Base-by-base conservation (phyloP, 2,888 invertebrate species). In the Mechanitis mazaeus region DNA sequence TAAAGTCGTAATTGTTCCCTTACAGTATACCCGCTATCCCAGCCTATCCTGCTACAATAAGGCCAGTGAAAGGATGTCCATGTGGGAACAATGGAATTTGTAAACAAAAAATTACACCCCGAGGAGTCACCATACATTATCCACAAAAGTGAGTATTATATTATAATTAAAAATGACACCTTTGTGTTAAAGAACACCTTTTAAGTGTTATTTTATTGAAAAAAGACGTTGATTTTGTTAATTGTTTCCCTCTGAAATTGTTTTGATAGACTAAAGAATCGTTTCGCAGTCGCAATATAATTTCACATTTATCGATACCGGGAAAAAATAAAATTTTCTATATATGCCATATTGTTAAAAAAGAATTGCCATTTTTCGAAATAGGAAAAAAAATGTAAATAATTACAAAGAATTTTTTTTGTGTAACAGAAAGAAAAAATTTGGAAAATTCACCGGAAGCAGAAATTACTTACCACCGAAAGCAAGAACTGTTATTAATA, bases 121-220 rank as follows among this genome's bases (percentile, higher is more conserved):
- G 75, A 53, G 87, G 87, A 54, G 85, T 87, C 3, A 84, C 81
- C 6, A 81, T 87, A 72, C 87, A 87, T 65, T 87, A 87, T 59
- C 87, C 87, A 2, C 83, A 86, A 67, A 86, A 85, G 87, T 87
- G 70, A 79, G 83, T 68, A 31, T 31, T 7, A 31, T 58, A 59
- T 61, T 42, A 58, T 11, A 45, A 50, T 60, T n/a, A 35, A 28
- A 56, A 33, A 12, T 1, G 2, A 7, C 42, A 42, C 42, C 6
- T 42, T 42, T 42, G 9, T 20, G 20, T 20, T 1, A 20, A 20
- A 20, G 20, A 20, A 20, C 20, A 20, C 20, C 20, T 20, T 20
- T 20, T 20, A 20, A 20, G 20, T 20, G 20, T 20, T 20, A 20
- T 20, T 20, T 20, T 20, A 20, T 20, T 20, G 20, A 20, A 20